Conservation (phyloP, 2,797 vertebrate species). For the Lophotriccus pileatus region DNA sequence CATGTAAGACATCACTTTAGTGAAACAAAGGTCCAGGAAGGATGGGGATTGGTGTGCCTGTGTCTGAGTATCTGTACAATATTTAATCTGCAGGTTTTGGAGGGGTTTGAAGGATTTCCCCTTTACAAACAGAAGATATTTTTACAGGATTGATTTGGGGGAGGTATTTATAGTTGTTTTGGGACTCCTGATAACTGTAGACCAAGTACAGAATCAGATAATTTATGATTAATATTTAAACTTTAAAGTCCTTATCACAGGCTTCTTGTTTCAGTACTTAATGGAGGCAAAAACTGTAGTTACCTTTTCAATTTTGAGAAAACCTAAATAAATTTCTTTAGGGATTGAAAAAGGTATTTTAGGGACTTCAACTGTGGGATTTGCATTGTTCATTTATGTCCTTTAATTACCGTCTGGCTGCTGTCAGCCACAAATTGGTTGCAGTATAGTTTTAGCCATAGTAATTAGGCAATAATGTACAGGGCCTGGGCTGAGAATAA, state of each 20-base stretch:
- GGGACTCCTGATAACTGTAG: not conserved
- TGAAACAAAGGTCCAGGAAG: not conserved
- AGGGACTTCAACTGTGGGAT: not conserved
- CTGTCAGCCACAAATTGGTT: not conserved
- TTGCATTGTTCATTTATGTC: slow-evolving; percentile 7
- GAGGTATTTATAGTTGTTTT: not conserved
- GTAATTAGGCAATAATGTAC: not conserved
- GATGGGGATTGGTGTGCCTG: not conserved
- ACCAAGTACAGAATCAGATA: not conserved
- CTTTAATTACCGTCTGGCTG: slow-evolving; percentile 29
- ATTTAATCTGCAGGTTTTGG: not conserved
- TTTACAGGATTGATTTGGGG: not conserved
- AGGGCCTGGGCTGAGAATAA: not conserved
- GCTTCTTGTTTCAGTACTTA: not conserved
- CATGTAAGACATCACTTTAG: rapidly evolving
- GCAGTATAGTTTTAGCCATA: not conserved
- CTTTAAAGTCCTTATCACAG: not conserved
- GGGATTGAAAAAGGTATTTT: not conserved
- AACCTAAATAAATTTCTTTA: not conserved
- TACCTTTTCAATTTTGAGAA: not conserved
- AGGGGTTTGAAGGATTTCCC: not conserved
- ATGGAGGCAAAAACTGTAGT: not conserved
- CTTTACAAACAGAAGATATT: not conserved
- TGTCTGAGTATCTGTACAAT: not conserved
- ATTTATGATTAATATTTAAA: not conserved